A percentile compares a stretch with the other conserved stretches of the same genome.
These are phyloP conservation scores for Geotrupes spiniger DNA, from an alignment of 2,888 invertebrate species.

Conservation along the genomic window DNA sequence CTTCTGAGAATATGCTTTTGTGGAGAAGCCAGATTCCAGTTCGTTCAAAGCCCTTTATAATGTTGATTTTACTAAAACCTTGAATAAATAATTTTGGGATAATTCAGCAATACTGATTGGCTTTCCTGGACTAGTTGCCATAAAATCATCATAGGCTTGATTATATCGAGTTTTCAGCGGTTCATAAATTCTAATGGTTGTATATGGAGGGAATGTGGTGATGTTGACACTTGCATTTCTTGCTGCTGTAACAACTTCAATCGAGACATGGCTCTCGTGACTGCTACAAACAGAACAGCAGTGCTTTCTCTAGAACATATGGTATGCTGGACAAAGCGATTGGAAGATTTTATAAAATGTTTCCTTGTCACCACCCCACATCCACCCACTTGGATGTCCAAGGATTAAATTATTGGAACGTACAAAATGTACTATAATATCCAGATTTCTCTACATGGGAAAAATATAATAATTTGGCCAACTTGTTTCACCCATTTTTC, in stretches of 20 bases:
- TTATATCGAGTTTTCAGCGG: conserved; percentile 2
- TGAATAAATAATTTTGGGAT: background rate
- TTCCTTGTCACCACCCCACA: no score
- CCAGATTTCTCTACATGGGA: no score
- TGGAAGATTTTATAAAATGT: background rate
- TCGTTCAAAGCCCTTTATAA: conserved; percentile 1
- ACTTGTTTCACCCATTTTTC: no score
- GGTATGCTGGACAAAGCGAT: background rate
- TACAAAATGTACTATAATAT: no score
- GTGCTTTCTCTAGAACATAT: background rate
- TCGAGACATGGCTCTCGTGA: background rate
- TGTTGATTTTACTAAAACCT: background rate
- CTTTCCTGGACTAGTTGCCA: conserved; percentile 5
- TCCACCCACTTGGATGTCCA: no score
- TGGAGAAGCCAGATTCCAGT: conserved; percentile 5
- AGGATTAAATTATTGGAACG: no score
- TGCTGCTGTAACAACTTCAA: conserved; percentile 1
- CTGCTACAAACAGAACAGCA: background rate
- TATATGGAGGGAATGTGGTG: conserved; percentile 5
- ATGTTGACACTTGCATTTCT: background rate
- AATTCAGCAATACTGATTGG: background rate
- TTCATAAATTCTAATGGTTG: conserved; percentile 4
- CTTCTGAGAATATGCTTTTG: background rate
- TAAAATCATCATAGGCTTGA: conserved; percentile 4
- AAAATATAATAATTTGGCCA: no score